These are phyloP conservation scores for Tricholauxania praeusta DNA, from an alignment of 2,888 invertebrate genomes.

Conservation along the genomic window DNA sequence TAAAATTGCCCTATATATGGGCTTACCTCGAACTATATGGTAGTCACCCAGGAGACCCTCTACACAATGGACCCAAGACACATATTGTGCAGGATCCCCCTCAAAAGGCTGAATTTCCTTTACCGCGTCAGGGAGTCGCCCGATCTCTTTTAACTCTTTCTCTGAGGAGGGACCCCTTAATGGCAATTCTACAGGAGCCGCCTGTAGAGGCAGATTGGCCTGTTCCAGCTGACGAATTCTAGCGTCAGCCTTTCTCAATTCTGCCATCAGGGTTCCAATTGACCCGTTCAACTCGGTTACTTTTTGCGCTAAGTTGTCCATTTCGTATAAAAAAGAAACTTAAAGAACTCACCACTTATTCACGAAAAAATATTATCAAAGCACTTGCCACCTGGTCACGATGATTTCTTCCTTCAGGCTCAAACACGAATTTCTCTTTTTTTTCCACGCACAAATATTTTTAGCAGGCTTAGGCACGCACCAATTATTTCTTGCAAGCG, in stretches of 20 bases:
- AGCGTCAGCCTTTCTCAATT: not conserved
- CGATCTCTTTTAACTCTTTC: slow-evolving; percentile 22
- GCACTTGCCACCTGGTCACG: too few species aligned
- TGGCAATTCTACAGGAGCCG: not conserved
- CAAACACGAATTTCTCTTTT: too few species aligned
- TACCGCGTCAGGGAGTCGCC: slow-evolving; percentile 23
- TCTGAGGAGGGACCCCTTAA: slow-evolving; percentile 5
- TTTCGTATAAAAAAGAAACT: too few species aligned
- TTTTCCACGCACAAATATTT: too few species aligned
- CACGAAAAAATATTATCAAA: too few species aligned
- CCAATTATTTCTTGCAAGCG: too few species aligned
- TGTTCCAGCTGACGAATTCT: not conserved
- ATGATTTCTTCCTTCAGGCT: too few species aligned
- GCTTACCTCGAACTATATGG: not conserved
- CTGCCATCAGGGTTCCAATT: not conserved
- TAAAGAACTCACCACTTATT: too few species aligned
- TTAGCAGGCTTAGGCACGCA: too few species aligned
- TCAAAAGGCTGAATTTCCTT: slow-evolving; percentile 28
- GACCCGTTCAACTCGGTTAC: not conserved
- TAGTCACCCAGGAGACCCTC: not conserved
- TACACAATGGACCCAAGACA: slow-evolving; percentile 10
- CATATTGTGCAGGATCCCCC: slow-evolving; percentile 13
- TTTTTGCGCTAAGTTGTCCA: not conserved
- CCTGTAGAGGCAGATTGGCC: not conserved
- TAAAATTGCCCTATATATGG: not conserved